Evolutionary conservation across 2,113 vertebrate genomes (phyloP), one percentile per base, ranked within the genome.

Genomic region (Sturnus vulgaris): DNA sequence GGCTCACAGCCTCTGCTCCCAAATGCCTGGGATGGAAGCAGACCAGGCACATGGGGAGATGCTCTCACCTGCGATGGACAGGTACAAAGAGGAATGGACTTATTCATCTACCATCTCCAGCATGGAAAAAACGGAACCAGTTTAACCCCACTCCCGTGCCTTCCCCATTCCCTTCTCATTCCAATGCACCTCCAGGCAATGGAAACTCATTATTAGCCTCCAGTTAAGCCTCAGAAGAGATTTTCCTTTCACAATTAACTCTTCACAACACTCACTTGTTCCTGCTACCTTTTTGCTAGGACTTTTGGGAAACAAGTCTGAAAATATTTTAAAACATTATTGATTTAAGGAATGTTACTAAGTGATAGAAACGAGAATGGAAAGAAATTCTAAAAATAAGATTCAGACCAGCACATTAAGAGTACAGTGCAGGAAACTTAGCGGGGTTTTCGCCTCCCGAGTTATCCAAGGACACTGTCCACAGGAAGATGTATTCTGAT

Each of bases 141-240:
- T 72, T 65, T 28, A 69, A 65, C 59, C 37, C 55, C 11, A 9
- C 59, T 72, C 35, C 23, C 19, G 37, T 6, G 3, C 59, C 57
- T 82, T 64, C 27, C 39, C 20, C 31, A 4, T 37, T 71, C 42
- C 37, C 56, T 65, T 71, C 77, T 71, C 57, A 79, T 47, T 57
- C 39, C 57, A 53, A 15, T 2, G 3, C 37, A 31, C 42, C 66
- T 76, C n/a, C 40, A 47, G 78, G 73, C 78, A 64, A 76, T 65
- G 37, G 75, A 90, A 94, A 94, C 61, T 60, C 53, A 44, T 78
- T 64, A 76, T 49, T 64, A 79, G 39, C 69, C 61, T 95, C 33
- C 70, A 87, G 65, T 64, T 76, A 90, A 86, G 72, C 69, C 47
- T 55, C 11, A 57, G 40, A 85, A 92, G 77, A 73, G 28, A 66